Conservation (phyloP, 2,113 vertebrate species). For the Phylloscopus whistleri region DNA sequence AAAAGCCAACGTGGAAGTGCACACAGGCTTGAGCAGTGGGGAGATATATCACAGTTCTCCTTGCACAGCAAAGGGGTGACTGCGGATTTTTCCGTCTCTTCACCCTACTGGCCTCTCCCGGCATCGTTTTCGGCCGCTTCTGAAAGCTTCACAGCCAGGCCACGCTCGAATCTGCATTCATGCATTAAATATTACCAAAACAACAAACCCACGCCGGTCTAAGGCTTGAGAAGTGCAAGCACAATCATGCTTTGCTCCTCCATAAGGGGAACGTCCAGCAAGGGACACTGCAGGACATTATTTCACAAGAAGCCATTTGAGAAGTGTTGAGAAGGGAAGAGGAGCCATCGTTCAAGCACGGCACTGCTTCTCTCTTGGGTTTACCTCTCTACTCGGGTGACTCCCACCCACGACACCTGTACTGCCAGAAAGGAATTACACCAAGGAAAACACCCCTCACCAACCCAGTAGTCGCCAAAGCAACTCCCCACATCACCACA, state of each 20-base stretch:
- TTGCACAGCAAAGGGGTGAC: background rate
- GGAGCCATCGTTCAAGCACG: slow-evolving; percentile 11
- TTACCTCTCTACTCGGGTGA: background rate
- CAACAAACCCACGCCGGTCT: background rate
- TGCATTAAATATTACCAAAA: slow-evolving; percentile 45
- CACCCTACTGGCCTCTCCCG: slow-evolving; percentile 59
- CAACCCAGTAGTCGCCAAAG: rapidly evolving
- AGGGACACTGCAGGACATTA: background rate
- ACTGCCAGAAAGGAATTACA: background rate
- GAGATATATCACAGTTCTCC: background rate
- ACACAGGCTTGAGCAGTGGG: background rate
- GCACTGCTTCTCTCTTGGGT: background rate
- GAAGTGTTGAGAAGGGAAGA: slow-evolving; percentile 42
- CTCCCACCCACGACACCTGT: background rate
- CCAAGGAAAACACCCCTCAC: rapidly evolving
- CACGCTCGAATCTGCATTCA: slow-evolving; percentile 65
- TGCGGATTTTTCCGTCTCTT: slow-evolving; percentile 23
- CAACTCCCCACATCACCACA: background rate
- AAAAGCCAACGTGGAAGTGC: slow-evolving; percentile 5
- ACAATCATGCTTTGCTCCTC: slow-evolving; percentile 65
- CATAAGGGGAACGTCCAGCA: background rate
- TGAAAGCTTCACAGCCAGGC: slow-evolving; percentile 35
- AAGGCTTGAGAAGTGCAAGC: background rate
- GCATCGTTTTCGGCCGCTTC: background rate
- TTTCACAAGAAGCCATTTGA: slow-evolving; percentile 20